Evolutionary conservation across 2,797 vertebrate species (phyloP).

Genomic region (Phoebastria nigripes): DNA sequence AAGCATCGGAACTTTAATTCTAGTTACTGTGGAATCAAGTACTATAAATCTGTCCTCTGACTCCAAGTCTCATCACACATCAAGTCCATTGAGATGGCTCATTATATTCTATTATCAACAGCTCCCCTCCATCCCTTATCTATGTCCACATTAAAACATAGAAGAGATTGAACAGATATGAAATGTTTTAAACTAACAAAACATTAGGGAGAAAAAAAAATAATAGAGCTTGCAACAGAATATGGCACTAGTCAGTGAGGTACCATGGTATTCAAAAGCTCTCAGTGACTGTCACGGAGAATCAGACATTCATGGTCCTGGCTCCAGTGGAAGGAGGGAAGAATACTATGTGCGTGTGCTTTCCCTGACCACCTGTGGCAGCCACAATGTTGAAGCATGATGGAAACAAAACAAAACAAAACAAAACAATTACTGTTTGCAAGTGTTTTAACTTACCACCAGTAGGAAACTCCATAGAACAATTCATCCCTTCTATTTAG

Average conservation of each 20-base stretch:
- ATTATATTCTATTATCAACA: neutral
- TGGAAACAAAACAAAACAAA: neutral
- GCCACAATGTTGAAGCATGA: neutral
- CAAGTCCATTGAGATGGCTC: neutral
- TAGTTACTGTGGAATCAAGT: neutral
- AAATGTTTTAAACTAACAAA: neutral
- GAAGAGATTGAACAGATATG: neutral
- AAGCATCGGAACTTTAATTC: neutral
- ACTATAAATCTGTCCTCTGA: neutral
- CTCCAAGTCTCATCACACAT: neutral
- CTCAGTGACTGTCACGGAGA: rapidly evolving
- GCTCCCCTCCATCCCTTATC: neutral
- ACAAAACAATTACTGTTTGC: neutral
- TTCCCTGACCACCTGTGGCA: neutral
- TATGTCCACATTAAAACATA: neutral
- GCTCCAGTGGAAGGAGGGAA: neutral
- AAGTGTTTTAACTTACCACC: neutral
- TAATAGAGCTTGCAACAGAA: neutral
- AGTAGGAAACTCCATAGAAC: neutral
- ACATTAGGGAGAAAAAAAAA: neutral
- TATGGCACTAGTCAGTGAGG: neutral
- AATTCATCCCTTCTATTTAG: neutral
- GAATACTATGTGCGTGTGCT: neutral
- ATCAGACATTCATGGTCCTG: neutral
- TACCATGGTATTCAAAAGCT: neutral